Percentiles rank a stretch among this genome's conserved stretches.
These are phyloP conservation scores for Neotoxoptera formosana DNA, from an alignment of 1,140 invertebrate species.

Conservation along the genomic window DNA sequence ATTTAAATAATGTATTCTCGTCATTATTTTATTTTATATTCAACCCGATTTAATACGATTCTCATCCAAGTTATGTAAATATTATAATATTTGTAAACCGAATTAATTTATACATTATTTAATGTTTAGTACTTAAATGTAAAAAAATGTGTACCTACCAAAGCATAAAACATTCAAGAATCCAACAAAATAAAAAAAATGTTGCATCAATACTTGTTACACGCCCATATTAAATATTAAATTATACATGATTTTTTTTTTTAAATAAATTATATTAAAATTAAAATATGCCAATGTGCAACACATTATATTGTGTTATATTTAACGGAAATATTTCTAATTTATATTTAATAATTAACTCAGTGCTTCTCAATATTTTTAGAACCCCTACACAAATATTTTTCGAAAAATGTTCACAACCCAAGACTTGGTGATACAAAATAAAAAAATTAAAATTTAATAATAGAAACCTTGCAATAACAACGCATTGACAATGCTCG, in stretches of 20 bases:
- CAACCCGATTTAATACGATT: neutral
- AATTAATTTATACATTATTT: neutral
- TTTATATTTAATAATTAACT: neutral
- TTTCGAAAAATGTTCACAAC: too few relatives aligned
- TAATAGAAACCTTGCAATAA: too few relatives aligned
- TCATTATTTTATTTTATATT: neutral
- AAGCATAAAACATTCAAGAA: neutral
- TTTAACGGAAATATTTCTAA: neutral
- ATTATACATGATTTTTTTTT: neutral
- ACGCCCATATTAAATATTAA: neutral
- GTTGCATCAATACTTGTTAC: neutral
- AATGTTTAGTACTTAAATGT: neutral
- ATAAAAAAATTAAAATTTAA: too few relatives aligned
- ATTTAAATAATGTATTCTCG: neutral
- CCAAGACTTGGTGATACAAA: too few relatives aligned
- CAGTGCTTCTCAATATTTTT: too few relatives aligned
- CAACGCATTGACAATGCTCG: too few relatives aligned
- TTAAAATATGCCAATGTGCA: neutral
- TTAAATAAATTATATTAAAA: neutral
- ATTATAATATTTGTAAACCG: neutral
- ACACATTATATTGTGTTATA: neutral
- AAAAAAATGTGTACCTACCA: neutral
- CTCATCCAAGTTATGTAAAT: neutral
- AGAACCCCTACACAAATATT: too few relatives aligned
- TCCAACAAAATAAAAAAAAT: neutral